Base-by-base conservation (phyloP, 1,140 invertebrate genomes). In the Rhyacophila brunnea region DNA sequence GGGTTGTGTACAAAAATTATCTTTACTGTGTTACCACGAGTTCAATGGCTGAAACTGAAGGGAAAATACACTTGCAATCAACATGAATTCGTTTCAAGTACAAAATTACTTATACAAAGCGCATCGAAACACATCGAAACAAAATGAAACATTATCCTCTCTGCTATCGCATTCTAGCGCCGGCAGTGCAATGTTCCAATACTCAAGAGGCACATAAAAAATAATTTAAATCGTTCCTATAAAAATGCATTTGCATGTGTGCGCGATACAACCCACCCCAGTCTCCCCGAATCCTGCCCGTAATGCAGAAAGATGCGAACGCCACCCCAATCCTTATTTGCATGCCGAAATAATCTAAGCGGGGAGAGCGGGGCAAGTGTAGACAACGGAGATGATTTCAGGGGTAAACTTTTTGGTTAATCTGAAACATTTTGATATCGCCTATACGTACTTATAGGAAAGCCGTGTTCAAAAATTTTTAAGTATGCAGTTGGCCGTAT, bases 151-250 rank as follows among this genome's bases (percentile, higher is more conserved):
- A 40, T 40, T 40, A 13, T 40, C 38, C 15, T 6, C 34, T 35
- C 34, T 47, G 46, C 43, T 48, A 18, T 47, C 46, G 17, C 36
- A 35, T 10, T 13, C 47, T 20, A 18, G 32, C 14, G 43, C 32
- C 44, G 32, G 38, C 43, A 46, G n/a, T 45, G 6, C 18, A 45
- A 45, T 52, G 46, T 51, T 18, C 45, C 57, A 58, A 64, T 60
- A 54, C 62, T 58, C 62, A 5, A 20, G 57, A 50, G 57, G 46
- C 43, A 43, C 62, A 64, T 60, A 64, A 64, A 64, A 64, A 64
- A 64, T 64, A 64, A 64, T 64, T 64, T 64, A 64, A 60, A 64
- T 64, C 62, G 62, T 60, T 64, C 62, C 53, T 60, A 60, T 60
- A 60, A 64, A 60, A 57, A 64, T 46, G 45, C 20, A 34, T 28